Evolutionary conservation across 1,140 invertebrate species (phyloP).

Genomic region (Drosophila paulistorum): DNA sequence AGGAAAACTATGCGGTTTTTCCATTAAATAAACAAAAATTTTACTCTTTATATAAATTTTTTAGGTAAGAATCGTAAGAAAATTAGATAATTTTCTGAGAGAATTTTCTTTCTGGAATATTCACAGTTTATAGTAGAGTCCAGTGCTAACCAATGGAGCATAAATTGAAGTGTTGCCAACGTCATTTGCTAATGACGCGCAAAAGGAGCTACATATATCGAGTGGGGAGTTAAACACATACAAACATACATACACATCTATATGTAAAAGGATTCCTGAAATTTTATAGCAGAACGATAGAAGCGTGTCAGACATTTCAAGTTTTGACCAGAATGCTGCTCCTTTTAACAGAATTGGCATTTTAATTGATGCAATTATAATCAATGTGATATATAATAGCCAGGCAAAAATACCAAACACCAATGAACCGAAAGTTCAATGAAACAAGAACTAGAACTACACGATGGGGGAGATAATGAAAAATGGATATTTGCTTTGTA

Average conservation of each 20-base stretch:
- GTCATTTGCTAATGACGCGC: conserved; percentile 36
- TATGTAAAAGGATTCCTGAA: conserved; percentile 7
- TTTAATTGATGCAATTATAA: conserved; percentile 48
- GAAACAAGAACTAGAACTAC: not conserved
- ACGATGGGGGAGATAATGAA: not conserved
- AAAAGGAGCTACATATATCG: conserved; percentile 5
- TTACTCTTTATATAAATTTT: too few relatives aligned
- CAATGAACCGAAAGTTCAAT: conserved; percentile 10
- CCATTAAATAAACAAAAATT: too few relatives aligned
- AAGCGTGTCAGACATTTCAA: conserved; percentile 24
- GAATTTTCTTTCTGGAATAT: conserved; percentile 25
- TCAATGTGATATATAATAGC: conserved; percentile 34
- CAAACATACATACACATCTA: not conserved
- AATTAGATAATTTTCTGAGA: not conserved
- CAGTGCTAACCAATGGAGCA: conserved; percentile 33
- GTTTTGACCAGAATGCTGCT: conserved; percentile 24
- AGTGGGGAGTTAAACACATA: not conserved
- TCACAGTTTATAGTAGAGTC: not conserved
- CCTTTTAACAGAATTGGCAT: conserved; percentile 25
- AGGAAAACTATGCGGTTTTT: too few relatives aligned
- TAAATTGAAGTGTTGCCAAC: conserved; percentile 43
- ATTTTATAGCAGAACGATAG: conserved; percentile 19
- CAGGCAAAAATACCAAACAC: conserved; percentile 18
- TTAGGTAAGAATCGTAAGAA: too few relatives aligned
- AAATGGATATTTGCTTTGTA: not conserved